Evolutionary conservation across 2,888 invertebrate species (phyloP).

Genomic region (Mechanitis mazaeus): DNA sequence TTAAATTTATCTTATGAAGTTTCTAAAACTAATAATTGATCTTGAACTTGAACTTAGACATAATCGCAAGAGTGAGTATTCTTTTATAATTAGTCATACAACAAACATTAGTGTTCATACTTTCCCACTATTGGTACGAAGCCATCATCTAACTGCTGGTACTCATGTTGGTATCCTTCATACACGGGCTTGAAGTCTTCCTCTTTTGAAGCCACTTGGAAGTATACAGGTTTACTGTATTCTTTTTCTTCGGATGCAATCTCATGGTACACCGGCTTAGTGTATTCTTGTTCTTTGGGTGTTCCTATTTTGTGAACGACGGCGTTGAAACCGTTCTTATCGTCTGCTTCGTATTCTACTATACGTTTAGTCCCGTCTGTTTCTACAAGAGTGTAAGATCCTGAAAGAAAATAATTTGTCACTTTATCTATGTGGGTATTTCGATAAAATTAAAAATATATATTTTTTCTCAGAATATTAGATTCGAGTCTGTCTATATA

Average conservation of each 20-base stretch:
- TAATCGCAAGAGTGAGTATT: not conserved
- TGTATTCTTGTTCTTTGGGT: slow-evolving; percentile 47
- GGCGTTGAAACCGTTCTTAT: slow-evolving; percentile 78
- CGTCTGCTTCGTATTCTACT: slow-evolving; percentile 77
- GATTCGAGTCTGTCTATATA: no score
- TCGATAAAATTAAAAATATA: no score
- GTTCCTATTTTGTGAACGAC: slow-evolving; percentile 75
- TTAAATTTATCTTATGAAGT: not conserved
- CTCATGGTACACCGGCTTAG: slow-evolving; percentile 28
- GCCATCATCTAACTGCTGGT: slow-evolving; percentile 52
- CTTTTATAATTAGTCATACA: not conserved
- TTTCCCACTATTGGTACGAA: slow-evolving; percentile 54
- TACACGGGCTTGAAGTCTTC: slow-evolving; percentile 27
- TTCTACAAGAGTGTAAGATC: slow-evolving; percentile 75
- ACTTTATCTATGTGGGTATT: no score
- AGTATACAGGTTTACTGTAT: slow-evolving; percentile 11
- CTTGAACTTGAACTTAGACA: not conserved
- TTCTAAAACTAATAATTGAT: not conserved
- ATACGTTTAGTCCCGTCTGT: slow-evolving; percentile 77
- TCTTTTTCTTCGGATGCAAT: slow-evolving; percentile 21
- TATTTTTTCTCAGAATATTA: no score
- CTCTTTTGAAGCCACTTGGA: slow-evolving; percentile 31
- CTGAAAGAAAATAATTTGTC: slow-evolving; percentile 37
- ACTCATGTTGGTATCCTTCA: slow-evolving; percentile 33
- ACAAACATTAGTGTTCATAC: slow-evolving; percentile 43